phyloP scores from a whole-genome alignment of 2,113 vertebrate species.

The Hydrolagus affinis region DNA sequence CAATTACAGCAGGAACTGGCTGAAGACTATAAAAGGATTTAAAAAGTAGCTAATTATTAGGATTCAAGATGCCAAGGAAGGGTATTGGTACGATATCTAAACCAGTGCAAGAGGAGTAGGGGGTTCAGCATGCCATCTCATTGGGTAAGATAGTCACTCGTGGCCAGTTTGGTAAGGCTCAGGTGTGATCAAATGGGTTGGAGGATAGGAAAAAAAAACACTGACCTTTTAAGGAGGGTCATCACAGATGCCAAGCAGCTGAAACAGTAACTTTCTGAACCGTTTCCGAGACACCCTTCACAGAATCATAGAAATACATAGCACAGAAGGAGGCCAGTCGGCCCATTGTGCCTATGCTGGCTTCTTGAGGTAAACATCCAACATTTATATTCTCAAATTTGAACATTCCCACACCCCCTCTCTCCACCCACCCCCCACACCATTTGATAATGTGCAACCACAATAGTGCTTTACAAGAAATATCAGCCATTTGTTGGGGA shows the following conservation, averaged over 20 bases:
- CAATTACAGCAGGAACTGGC: background rate
- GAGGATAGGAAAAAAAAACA: background rate
- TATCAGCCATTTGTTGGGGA: no score
- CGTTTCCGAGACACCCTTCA: background rate
- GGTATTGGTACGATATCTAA: background rate
- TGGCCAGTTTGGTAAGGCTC: constrained; percentile 21
- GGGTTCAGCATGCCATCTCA: constrained; percentile 27
- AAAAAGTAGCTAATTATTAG: background rate
- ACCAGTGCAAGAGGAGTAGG: background rate
- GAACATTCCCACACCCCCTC: no score
- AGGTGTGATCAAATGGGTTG: background rate
- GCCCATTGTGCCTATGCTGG: no score
- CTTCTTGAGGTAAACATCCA: no score
- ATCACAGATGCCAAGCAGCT: background rate
- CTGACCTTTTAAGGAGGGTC: background rate
- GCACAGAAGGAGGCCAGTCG: no score
- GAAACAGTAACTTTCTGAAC: background rate
- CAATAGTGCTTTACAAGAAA: no score
- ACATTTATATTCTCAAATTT: no score
- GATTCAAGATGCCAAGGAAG: background rate
- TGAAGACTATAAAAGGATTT: background rate
- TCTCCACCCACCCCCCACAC: no score
- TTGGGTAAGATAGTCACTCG: background rate
- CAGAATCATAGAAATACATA: no score
- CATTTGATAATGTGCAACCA: no score